A percentile compares a stretch with the other conserved stretches of the same genome.
Conservation (phyloP, 2,888 invertebrate genomes). For the Mythimna ferrago region DNA sequence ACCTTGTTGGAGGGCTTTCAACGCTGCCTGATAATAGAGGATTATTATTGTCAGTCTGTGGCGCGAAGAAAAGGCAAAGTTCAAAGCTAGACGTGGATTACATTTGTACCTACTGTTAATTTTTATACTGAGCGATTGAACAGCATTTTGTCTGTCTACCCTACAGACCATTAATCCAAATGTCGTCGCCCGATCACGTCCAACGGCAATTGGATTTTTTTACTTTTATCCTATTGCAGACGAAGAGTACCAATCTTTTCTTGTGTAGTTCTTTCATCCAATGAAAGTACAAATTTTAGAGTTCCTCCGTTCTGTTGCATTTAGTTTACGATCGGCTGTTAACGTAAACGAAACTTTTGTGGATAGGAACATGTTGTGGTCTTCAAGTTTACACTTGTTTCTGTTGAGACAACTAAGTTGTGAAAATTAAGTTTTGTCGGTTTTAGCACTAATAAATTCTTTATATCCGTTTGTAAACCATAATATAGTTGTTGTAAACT, state of each 20-base stretch:
- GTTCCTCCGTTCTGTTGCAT: slow-evolving; percentile 39
- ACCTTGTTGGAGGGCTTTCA: no score
- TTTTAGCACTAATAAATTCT: slow-evolving; percentile 1
- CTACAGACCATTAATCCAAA: slow-evolving; percentile 73
- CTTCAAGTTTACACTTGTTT: slow-evolving; percentile 28
- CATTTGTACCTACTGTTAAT: slow-evolving; percentile 24
- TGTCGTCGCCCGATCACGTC: slow-evolving; percentile 70
- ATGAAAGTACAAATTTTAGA: slow-evolving; percentile 55
- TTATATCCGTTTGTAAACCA: background rate
- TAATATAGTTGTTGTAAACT: no score
- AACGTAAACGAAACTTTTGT: slow-evolving; percentile 26
- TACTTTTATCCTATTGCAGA: slow-evolving; percentile 52
- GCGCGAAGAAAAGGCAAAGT: slow-evolving; percentile 11
- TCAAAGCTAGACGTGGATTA: slow-evolving; percentile 51
- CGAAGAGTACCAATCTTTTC: slow-evolving; percentile 49
- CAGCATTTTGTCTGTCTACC: slow-evolving; percentile 65
- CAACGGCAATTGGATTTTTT: slow-evolving; percentile 65
- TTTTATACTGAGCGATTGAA: slow-evolving; percentile 62
- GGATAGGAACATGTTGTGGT: slow-evolving; percentile 11
- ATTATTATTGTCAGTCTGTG: background rate
- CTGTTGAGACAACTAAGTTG: background rate
- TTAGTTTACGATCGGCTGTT: slow-evolving; percentile 49
- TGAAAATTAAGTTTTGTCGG: slow-evolving; percentile 20
- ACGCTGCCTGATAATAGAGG: no score
- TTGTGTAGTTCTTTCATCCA: slow-evolving; percentile 45